Evolutionary conservation across 2,113 vertebrate genomes (phyloP), one percentile per base, ranked within the genome.

Genomic region (Ictalurus furcatus): DNA sequence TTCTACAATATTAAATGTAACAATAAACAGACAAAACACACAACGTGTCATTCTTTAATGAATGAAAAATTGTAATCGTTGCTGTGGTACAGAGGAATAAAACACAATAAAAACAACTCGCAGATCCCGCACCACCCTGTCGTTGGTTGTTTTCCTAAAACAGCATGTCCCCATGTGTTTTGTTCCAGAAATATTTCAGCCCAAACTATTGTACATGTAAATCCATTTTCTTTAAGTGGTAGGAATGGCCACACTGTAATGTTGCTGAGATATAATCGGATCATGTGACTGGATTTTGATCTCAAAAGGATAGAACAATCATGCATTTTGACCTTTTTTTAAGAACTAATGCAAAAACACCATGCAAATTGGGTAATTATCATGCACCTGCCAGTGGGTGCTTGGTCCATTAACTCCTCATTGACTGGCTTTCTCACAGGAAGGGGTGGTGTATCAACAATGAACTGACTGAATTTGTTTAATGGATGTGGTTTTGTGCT

Each of bases 321-420:
- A 80, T 11, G 11, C 16, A 81, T 21, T 81, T 34, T 56, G 52
- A 81, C 78, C n/a, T 56, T 56, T 81, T 48, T 80, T 80, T 78
- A 12, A 34, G n/a, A 59, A 23, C 80, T 23, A 82, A 59, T 82
- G 80, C 54, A 59, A 82, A 48, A 82, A 82, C 23, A 6, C 17
- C 4, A 82, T 82, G 54, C 56, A 82, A 82, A 59, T 82, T 19
- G 1, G 3, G 30, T 37, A 59, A 82, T 82, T 34, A 82, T 13
- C 17, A 37, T 23, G 56, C 80, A 34, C 56, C 54, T 58, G 80
- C 52, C 52, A 30, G 56, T 82, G 54, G 19, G 34, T 82, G n/a
- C 1, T 37, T 6, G 54, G 80, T 13, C 80, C 80, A 82, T 89
- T 89, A 91, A 89, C 88, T 25, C 81, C 65, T 85, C 65, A 56